Percentiles rank a stretch among this genome's conserved stretches.
Evolutionary conservation across 2,888 invertebrate genomes (phyloP).

Genomic region (Nemotelus pantherinus): DNA sequence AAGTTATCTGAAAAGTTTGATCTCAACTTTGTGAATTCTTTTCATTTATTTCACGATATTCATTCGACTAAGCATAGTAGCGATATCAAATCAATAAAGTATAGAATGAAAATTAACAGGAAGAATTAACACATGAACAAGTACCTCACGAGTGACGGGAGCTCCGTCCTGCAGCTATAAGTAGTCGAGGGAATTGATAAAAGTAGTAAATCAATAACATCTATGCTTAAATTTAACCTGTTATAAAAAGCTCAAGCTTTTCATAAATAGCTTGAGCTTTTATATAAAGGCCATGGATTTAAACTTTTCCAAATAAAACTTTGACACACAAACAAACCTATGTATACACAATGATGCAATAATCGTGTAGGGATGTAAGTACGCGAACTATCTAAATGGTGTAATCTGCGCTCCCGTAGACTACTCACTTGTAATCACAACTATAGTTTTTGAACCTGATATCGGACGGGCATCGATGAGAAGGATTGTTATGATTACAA

Average conservation of each 20-base stretch:
- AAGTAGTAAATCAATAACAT: no score
- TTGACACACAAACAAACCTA: slow-evolving; percentile 1
- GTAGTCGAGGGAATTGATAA: background rate
- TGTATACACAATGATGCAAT: background rate
- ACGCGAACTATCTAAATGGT: slow-evolving; percentile 4
- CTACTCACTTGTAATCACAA: slow-evolving; percentile 12
- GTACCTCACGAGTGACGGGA: background rate
- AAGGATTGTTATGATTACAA: background rate
- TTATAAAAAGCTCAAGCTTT: background rate
- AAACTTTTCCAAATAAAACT: background rate
- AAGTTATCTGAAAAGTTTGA: no score
- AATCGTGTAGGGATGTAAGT: no score
- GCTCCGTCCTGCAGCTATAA: background rate
- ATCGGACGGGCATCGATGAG: background rate
- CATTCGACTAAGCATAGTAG: no score
- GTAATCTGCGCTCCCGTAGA: slow-evolving; percentile 36
- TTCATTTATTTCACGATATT: slow-evolving; percentile 70
- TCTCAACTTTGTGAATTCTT: no score
- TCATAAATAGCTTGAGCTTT: background rate
- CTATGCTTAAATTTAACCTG: background rate
- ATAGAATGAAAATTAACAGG: no score
- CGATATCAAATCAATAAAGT: no score
- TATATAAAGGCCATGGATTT: background rate
- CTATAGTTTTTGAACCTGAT: slow-evolving; percentile 36
- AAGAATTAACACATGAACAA: no score